A percentile compares a stretch with the other conserved stretches of the same genome.
phyloP scores from a whole-genome alignment of 1,140 invertebrate genomes.

The Hycleus cichorii region DNA sequence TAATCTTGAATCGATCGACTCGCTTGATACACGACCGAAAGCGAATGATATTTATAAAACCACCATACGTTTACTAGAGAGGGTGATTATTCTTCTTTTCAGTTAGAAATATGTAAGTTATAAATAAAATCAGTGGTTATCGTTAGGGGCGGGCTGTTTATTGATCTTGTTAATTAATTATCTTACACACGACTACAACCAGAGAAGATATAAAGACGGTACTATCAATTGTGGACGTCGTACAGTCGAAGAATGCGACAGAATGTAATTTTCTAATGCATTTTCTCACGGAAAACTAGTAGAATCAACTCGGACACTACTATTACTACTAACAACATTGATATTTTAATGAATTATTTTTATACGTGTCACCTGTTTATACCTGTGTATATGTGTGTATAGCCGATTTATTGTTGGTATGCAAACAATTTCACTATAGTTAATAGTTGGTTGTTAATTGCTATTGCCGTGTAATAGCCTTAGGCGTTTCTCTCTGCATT shows the following conservation, averaged over 20 bases:
- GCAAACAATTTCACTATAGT: constrained; percentile 7
- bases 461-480: neutral
- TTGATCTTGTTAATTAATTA: constrained; percentile 18
- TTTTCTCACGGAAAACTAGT: no score
- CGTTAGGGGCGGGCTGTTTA: constrained; percentile 9
- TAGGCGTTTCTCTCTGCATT: no score
- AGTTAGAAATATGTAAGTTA: constrained; percentile 4
- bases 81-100: constrained; percentile 17
- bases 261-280: no score
- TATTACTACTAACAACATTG: no score
- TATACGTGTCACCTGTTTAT: neutral
- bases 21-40: neutral
- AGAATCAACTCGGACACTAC: no score
- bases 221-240: constrained; percentile 2
- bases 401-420: constrained; percentile 6
- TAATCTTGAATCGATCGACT: neutral
- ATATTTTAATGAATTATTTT: neutral
- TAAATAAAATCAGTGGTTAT: constrained; percentile 9
- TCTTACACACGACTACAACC: neutral
- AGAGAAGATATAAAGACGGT: neutral
- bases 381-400: no score
- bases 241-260: constrained; percentile 12
- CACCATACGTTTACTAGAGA: neutral
- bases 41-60: constrained; percentile 10
- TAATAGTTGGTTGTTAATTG: constrained; percentile 8